Evolutionary conservation across 2,888 invertebrate species (phyloP), one percentile per base, ranked within the genome.

Genomic region (Acanthosepion esculentum): DNA sequence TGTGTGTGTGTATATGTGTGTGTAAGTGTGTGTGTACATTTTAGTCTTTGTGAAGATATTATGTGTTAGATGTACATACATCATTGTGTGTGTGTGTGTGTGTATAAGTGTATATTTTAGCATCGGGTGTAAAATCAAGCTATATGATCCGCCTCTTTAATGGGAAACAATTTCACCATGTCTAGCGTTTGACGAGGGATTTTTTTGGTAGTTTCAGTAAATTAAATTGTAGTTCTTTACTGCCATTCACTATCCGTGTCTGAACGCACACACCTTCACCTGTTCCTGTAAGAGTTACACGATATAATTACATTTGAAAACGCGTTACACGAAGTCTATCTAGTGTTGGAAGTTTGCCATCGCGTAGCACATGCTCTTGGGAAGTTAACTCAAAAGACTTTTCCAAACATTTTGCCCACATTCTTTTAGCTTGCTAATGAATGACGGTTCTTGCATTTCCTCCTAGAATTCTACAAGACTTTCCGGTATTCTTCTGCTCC

Each of bases 321-420:
- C 55, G 55, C 55, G 55, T 55, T 55, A 55, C 55, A 55, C 55
- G 18, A 55, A 55, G 55, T 55, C 55, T 55, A 55, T 10, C 78
- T 78, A 10, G 78, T 78, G 78, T 78, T 78, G 78, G 78, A 78
- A n/a, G 78, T 78, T 78, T 78, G 78, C n/a, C 55, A 55, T 55
- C 78, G n/a, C 78, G 29, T 29, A 78, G 12, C 78, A 78, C 78
- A 78, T 78, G 78, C 78, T 78, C 78, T 78, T n/a, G 78, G 78
- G 78, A 78, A 29, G 64, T 64, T 64, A 64, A 78, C 78, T 78
- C 78, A n/a, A 78, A 78, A 78, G 78, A 78, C 78, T 78, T 78
- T 78, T 78, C 78, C 78, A 78, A 78, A 78, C 29, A 78, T 78
- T 29, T 78, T 29, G 26, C 26, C 26, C 8, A 26, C 78, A 78